These are phyloP conservation scores for Cyanistes caeruleus DNA, from an alignment of 2,113 vertebrate species.

Conservation along the genomic window DNA sequence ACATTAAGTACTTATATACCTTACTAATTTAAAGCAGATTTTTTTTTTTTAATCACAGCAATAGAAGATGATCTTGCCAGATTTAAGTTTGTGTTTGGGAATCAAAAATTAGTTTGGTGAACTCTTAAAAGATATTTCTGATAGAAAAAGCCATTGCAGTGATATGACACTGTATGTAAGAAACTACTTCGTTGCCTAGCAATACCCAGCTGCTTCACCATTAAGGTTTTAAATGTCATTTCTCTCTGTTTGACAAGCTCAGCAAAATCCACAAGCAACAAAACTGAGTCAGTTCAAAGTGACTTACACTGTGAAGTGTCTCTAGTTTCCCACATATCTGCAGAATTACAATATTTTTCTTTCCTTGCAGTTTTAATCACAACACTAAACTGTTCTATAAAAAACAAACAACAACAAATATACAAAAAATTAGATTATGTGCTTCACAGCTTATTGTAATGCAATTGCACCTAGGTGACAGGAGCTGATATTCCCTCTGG, in stretches of 20 bases:
- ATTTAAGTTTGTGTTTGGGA: not conserved
- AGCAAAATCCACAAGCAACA: not conserved
- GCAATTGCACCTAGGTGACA: not conserved
- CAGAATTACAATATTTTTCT: not conserved
- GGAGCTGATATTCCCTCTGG: not conserved
- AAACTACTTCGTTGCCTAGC: not conserved
- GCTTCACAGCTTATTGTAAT: not conserved
- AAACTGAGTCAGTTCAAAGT: not conserved
- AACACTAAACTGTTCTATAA: not conserved
- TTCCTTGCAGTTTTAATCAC: not conserved
- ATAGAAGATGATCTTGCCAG: not conserved
- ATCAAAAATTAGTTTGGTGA: not conserved
- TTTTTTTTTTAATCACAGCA: not conserved
- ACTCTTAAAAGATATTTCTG: not conserved
- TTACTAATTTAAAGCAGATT: not conserved
- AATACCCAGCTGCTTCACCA: conserved; percentile 11
- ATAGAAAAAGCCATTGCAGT: not conserved
- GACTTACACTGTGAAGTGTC: not conserved
- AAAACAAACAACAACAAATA: not conserved
- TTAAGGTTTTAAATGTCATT: not conserved
- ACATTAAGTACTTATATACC: not conserved
- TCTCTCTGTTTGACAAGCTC: conserved; percentile 4
- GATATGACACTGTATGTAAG: not conserved
- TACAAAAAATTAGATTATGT: not conserved
- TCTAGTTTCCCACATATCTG: not conserved